Percentiles rank a stretch among this genome's conserved stretches.
Conservation (phyloP, 2,888 invertebrate genomes). For the Rhagophthalmus giganteus region DNA sequence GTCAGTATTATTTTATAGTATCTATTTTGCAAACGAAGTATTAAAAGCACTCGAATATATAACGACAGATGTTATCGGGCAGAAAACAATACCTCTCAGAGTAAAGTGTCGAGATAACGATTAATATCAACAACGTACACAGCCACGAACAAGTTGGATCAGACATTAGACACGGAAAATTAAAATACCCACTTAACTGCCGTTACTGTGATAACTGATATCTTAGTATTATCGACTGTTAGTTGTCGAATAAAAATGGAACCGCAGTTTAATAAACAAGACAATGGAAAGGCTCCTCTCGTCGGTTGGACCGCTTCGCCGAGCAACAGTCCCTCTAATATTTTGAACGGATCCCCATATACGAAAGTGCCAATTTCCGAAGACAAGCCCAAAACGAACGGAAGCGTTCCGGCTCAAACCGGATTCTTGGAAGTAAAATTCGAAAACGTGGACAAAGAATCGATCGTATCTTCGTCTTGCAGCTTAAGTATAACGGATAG, state of each 20-base stretch:
- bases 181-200: too few relatives aligned
- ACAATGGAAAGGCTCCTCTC: conserved; percentile 24
- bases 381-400: conserved; percentile 7
- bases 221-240: conserved; percentile 13
- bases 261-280: conserved; percentile 24
- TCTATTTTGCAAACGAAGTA: conserved; percentile 5
- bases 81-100: not conserved
- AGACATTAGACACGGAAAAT: too few relatives aligned
- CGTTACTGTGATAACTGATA: conserved; percentile 17
- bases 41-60: conserved; percentile 7
- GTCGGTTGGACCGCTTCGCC: conserved; percentile 38
- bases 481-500: conserved; percentile 34
- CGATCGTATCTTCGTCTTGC: conserved; percentile 33
- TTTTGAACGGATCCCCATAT: conserved; percentile 4
- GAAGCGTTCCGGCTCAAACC: conserved; percentile 10
- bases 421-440: conserved; percentile 36
- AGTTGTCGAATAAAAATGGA: conserved; percentile 21
- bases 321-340: not conserved
- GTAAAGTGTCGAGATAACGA: too few relatives aligned
- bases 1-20: conserved; percentile 26
- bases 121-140: not conserved
- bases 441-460: conserved; percentile 33
- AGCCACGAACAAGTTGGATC: too few relatives aligned
- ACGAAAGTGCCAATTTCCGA: conserved; percentile 12
- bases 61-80: conserved; percentile 4